These are phyloP conservation scores for Helogale parvula DNA, from an alignment of 2,113 vertebrate species.

Conservation along the genomic window DNA sequence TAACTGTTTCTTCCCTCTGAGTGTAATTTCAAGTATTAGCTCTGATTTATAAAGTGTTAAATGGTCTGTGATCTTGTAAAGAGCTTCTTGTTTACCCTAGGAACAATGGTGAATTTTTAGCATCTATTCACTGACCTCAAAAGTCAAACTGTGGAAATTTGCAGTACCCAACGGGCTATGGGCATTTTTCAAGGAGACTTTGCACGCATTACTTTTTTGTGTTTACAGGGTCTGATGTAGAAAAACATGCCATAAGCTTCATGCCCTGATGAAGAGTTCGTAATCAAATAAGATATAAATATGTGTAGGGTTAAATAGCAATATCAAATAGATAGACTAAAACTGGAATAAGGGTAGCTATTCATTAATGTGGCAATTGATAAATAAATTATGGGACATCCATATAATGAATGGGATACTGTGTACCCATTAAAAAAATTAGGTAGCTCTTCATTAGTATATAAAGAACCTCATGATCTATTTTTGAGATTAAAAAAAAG, in stretches of 20 bases:
- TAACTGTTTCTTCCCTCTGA: not conserved
- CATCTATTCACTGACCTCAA: not conserved
- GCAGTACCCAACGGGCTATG: not conserved
- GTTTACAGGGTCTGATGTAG: not conserved
- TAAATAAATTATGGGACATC: not conserved
- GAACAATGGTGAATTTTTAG: not conserved
- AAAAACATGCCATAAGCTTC: not conserved
- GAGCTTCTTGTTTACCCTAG: not conserved
- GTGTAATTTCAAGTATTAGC: not conserved
- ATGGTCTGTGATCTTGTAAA: not conserved
- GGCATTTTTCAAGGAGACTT: conserved; percentile 25
- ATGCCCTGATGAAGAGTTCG: not conserved
- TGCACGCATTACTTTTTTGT: not conserved
- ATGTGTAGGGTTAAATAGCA: not conserved
- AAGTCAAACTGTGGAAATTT: not conserved
- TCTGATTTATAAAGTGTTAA: not conserved
- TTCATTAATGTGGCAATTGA: not conserved
- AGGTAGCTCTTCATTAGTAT: not conserved
- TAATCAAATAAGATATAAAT: not conserved
- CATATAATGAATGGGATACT: not conserved
- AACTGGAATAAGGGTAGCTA: not conserved
- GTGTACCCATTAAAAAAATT: not conserved
- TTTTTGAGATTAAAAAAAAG: not conserved
- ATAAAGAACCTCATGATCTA: not conserved
- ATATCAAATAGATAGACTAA: not conserved